These are phyloP conservation scores for Drosophila cracens DNA, from an alignment of 2,888 invertebrate species.

Conservation along the genomic window DNA sequence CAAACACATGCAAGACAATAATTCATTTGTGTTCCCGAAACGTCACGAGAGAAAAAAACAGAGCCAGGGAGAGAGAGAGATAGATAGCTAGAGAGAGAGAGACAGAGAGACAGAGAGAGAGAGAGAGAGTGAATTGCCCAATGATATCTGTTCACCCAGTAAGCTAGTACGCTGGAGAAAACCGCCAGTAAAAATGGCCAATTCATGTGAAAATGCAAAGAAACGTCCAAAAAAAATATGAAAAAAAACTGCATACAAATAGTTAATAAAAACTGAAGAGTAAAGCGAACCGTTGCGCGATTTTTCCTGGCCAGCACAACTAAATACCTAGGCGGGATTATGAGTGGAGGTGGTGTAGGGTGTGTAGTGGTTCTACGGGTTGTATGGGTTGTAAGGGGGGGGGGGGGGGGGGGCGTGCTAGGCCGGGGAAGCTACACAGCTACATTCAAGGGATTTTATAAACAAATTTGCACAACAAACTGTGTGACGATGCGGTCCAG, in stretches of 20 bases:
- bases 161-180: slow-evolving; percentile 5
- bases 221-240: slow-evolving; percentile 1
- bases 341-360: background rate
- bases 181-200: slow-evolving; percentile 55
- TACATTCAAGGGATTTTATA: slow-evolving; percentile 56
- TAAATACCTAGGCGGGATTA: slow-evolving; percentile 52
- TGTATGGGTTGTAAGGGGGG: background rate
- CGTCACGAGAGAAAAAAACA: background rate
- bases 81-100: background rate
- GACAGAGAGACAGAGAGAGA: background rate
- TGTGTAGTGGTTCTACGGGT: background rate
- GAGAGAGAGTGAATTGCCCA: background rate
- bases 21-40: slow-evolving; percentile 41
- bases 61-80: background rate
- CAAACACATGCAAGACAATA: slow-evolving; percentile 29
- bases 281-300: slow-evolving; percentile 34
- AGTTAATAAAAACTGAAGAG: slow-evolving; percentile 6
- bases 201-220: slow-evolving; percentile 66
- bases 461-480: slow-evolving; percentile 62
- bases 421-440: slow-evolving; percentile 1
- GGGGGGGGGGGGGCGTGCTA: background rate
- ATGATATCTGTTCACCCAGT: slow-evolving; percentile 51
- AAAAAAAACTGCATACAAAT: background rate
- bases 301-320: slow-evolving; percentile 55
- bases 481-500: slow-evolving; percentile 44